Evolutionary conservation across 1,140 invertebrate species (phyloP), one percentile per base, ranked within the genome.

Genomic region (Mactra quadrangularis): DNA sequence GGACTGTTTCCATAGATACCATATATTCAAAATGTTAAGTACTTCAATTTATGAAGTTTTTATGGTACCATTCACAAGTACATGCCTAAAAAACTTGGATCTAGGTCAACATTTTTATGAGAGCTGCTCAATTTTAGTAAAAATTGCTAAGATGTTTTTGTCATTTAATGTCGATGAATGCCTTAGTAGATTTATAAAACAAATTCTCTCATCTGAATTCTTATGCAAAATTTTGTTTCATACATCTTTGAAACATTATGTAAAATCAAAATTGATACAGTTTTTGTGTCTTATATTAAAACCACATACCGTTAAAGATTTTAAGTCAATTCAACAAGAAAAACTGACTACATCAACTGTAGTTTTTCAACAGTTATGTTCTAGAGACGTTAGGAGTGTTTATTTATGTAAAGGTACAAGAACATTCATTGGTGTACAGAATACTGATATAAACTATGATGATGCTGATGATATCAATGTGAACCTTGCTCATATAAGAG

Each of bases 211-310:
- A 6, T 19, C 7, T n/a, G 41, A 68, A 68, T 1, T 29, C 13
- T 29, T 68, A 27, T 27, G 13, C 6, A 29, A 19, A 47, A 45
- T 68, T 68, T 33, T 68, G 22, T 68, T 68, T 68, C 19, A 68
- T n/a, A 27, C 27, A 15, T 6, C 38, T 33, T 22, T 68, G 2
- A 50, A 68, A 15, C 0, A n/a, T 4, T 68, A 68, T 68, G 64
- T 68, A 25, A 68, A 68, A 50, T 47, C 3, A 31, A 68, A 68
- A 50, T 50, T 68, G 15, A 52, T 52, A 4, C 25, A 31, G 13
- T 50, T 68, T 31, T 50, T 68, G 19, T 68, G 45, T 68, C 29
- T 50, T 50, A 17, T 68, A 6, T 3, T 50, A 0, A 68, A 41
- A 50, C 45, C 25, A 4, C 17, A 41, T 19, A 13, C 27, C 45